These are phyloP conservation scores for Epistrophella euchroma DNA, from an alignment of 2,888 invertebrate species.

Conservation along the genomic window DNA sequence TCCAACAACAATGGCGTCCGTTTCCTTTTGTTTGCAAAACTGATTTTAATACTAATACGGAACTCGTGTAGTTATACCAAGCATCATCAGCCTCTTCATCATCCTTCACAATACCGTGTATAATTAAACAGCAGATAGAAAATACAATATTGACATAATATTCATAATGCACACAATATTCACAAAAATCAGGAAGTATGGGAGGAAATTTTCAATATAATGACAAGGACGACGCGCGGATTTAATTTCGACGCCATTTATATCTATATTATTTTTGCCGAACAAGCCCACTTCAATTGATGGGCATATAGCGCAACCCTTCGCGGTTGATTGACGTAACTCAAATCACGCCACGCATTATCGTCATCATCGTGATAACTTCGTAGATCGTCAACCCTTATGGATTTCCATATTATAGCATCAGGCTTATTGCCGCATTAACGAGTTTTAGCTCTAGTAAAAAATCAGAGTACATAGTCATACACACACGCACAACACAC, in stretches of 20 bases:
- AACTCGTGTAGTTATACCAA: neutral
- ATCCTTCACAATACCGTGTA: constrained; percentile 45
- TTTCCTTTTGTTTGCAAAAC: constrained; percentile 67
- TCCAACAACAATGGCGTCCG: constrained; percentile 71
- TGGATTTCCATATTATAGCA: constrained; percentile 28
- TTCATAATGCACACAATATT: constrained; percentile 55
- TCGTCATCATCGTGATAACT: constrained; percentile 30
- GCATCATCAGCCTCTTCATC: constrained; percentile 39
- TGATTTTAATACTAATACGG: constrained; percentile 50
- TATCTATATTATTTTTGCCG: neutral
- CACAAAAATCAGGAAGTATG: neutral
- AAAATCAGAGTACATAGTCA: constrained; percentile 37
- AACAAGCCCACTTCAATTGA: neutral
- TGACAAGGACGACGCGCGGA: constrained; percentile 48
- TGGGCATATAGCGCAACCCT: constrained; percentile 27
- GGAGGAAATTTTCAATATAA: constrained; percentile 4
- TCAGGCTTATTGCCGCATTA: constrained; percentile 39
- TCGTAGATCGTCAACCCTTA: constrained; percentile 72
- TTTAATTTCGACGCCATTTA: constrained; percentile 61
- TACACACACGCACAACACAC: constrained; percentile 28
- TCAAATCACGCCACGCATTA: constrained; percentile 64
- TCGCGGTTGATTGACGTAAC: constrained; percentile 66
- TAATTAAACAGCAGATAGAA: constrained; percentile 74
- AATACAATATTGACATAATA: constrained; percentile 69
- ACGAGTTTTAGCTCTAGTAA: constrained; percentile 43